Base-by-base conservation (phyloP, 2,113 vertebrate genomes). In the Stegostoma tigrinum region DNA sequence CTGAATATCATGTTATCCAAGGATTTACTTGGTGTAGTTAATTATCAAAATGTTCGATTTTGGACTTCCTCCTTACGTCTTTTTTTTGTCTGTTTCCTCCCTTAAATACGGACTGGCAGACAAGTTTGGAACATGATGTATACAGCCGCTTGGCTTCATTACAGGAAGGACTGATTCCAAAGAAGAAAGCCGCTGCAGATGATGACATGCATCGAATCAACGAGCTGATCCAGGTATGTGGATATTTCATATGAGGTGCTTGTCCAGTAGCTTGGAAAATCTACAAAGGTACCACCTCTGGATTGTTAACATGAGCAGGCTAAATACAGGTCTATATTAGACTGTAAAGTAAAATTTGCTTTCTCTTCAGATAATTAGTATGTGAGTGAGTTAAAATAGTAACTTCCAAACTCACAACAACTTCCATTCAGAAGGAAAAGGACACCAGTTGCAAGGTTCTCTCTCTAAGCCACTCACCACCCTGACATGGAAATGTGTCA, bases 181-280 rank as follows among this genome's bases (percentile, higher is more conserved):
- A 99, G 98, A 99, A 99, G 97, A 99, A 99, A 96, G 98, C 98
- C 0, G 98, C 98, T 0, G 98, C 98, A 0, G 99, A 99, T 12
- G 99, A 99, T 0, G 99, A 99, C 96, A 97, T 99, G 48, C 99
- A 99, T 96, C 98, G 98, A 96, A 99, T 99, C 97, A 99, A 98
- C 6, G 99, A 99, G 95, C 98, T 99, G 27, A 99, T 99, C 97
- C 99, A 99, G 99, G 99, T 99, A 48, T 48, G 93, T 48, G 10
- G n/a, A 48, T 95, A 24, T 30, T 38, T 6, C 19, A 19, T 90
- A 17, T 8, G 14, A 89, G 86, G 34, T 61, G 34, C 38, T 75
- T 80, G 68, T 72, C n/a, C 66, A 68, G 7, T 45, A n/a, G 94
- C 34, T 30, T 48, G 94, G 70, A n/a, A 5, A 55, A 3, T 55